Evolutionary conservation across 2,113 vertebrate species (phyloP).

Genomic region (Menura novaehollandiae): DNA sequence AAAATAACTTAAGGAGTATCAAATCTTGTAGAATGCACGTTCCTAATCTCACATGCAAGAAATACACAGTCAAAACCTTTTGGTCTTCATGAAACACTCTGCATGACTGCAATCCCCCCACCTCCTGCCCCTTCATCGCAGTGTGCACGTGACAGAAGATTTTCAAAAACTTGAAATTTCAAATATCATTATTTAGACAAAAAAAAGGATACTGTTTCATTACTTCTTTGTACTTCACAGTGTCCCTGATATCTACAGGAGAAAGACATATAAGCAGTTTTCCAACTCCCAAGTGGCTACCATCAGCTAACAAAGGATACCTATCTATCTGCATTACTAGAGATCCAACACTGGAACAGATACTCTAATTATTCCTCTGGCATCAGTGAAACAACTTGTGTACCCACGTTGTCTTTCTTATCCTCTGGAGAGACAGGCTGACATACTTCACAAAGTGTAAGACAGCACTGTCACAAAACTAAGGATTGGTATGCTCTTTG

Average conservation of each 20-base stretch:
- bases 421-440: not conserved
- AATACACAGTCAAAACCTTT: not conserved
- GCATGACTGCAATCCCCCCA: not conserved
- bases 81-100: not conserved
- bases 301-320: not conserved
- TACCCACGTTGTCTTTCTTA: not conserved
- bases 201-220: constrained; percentile 94
- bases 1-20: not conserved
- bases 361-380: not conserved
- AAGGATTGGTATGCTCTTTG: no score
- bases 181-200: not conserved
- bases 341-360: not conserved
- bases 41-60: not conserved
- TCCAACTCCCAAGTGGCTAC: not conserved
- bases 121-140: not conserved
- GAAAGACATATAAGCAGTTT: not conserved
- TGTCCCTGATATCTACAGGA: constrained; percentile 90
- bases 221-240: constrained; percentile 97
- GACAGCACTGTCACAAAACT: not conserved
- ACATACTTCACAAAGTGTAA: not conserved
- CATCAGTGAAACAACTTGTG: rapidly evolving
- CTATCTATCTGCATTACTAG: not conserved
- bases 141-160: not conserved
- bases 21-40: not conserved
- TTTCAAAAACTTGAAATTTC: not conserved